Evolutionary conservation across 1,140 invertebrate species (phyloP), one percentile per base, ranked within the genome.

Genomic region (Zaprionus capensis): DNA sequence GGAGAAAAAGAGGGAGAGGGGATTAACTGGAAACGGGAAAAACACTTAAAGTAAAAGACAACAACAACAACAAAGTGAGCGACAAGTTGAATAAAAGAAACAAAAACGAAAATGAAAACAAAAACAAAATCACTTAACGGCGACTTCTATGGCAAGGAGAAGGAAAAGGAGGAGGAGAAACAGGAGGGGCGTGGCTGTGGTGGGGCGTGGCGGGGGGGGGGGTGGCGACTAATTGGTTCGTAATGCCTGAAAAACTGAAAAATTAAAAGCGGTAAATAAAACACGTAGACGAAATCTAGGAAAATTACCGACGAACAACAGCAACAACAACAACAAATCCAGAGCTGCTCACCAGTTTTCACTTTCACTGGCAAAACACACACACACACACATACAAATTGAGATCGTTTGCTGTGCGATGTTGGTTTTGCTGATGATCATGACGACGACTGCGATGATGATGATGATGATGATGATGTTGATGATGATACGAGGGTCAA

Each of bases 271-370:
- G 20, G 17, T 28, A 57, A 67, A 56, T 28, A 36, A 58, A 71
- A 75, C 61, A 31, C 34, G 36, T 57, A 73, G 59, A 64, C 63
- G 74, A 80, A 77, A 26, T 61, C 51, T 72, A 55, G 80, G 83
- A 86, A 87, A 88, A 87, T 83, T 78, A 82, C 76, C 51, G 70
- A 87, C 69, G 34, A 77, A 68, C 64, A 81, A 76, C 65, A 68
- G 9, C 31, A 68, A 57, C 55, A 86, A 53, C 24, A 71, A 58
- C 24, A 71, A 64, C 44, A 76, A 22, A 62, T 63, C 20, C 58
- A 53, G 56, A 73, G 68, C 62, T 69, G 12, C 28, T 70, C 53
- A 63, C 14, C 22, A 44, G 57, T 82, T 86, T 87, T 87, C 81
- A 88, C 84, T 88, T 88, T 88, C 84, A 90, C 82, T 85, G 41